Evolutionary conservation across 1,140 invertebrate genomes (phyloP).

Genomic region (Eupristina koningsbergeri): DNA sequence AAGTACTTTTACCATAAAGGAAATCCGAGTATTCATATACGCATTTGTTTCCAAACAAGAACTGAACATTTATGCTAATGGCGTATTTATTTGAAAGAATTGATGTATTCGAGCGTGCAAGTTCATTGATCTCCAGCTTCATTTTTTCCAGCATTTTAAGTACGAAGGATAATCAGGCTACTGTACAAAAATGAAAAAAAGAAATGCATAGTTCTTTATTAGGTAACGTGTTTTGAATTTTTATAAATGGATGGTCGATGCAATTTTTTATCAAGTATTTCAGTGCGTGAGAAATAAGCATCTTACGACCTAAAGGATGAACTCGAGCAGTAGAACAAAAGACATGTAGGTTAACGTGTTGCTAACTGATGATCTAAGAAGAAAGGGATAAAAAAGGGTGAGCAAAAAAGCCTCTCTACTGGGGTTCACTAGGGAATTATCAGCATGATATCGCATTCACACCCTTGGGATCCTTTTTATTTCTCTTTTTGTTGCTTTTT

Average conservation of each 20-base stretch:
- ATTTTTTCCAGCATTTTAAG: background rate
- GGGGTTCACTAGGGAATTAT: constrained; percentile 21
- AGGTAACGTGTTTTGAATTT: background rate
- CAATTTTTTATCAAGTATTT: no score
- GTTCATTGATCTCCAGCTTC: background rate
- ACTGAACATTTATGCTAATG: background rate
- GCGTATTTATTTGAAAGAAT: background rate
- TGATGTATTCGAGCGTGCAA: background rate
- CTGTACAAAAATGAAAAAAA: background rate
- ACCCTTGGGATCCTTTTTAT: background rate
- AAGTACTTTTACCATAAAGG: background rate
- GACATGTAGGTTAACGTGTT: background rate
- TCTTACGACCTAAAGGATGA: background rate
- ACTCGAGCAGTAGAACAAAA: background rate
- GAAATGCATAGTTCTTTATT: background rate
- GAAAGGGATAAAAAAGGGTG: background rate
- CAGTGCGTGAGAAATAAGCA: no score
- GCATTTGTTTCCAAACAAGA: background rate
- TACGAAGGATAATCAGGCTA: background rate
- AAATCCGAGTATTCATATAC: background rate
- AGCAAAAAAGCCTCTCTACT: background rate
- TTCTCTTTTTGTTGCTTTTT: background rate
- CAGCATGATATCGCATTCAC: background rate
- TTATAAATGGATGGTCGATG: background rate
- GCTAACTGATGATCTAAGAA: background rate